Conservation (phyloP, 1,140 invertebrate genomes). For the Maniola jurtina region DNA sequence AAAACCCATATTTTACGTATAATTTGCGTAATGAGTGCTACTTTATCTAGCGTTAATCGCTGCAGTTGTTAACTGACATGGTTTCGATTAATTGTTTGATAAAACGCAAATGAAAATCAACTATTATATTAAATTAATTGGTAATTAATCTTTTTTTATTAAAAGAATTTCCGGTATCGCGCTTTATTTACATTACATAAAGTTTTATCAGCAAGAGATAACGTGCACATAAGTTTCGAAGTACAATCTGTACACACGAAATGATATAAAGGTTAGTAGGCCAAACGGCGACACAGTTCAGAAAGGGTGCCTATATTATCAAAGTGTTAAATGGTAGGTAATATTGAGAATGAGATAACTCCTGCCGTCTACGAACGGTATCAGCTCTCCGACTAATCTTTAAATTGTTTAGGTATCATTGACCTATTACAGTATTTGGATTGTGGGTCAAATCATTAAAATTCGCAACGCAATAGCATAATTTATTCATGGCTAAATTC, state of each 20-base stretch:
- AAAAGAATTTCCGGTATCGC: constrained; percentile 1
- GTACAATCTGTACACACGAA: constrained; percentile 7
- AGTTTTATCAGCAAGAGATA: constrained; percentile 15
- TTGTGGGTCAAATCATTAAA: constrained; percentile 4
- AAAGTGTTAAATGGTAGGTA: constrained; percentile 7
- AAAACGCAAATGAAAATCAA: neutral
- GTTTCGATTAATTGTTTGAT: neutral
- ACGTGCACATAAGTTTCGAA: constrained; percentile 15
- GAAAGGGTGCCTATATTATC: constrained; percentile 16
- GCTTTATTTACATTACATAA: constrained; percentile 14
- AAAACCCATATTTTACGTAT: no score
- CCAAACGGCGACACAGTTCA: constrained; percentile 30
- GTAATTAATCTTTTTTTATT: neutral
- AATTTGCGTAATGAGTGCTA: no score
- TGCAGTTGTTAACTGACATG: neutral
- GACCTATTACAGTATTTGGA: constrained; percentile 22
- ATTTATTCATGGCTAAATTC: constrained; percentile 2
- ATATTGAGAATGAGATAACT: constrained; percentile 28
- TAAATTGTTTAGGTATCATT: constrained; percentile 18
- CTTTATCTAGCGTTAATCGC: no score
- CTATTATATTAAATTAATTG: neutral
- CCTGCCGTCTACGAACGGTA: constrained; percentile 22
- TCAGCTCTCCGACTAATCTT: constrained; percentile 14
- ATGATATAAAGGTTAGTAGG: constrained; percentile 60
- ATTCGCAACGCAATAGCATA: constrained; percentile 13